Conservation (phyloP, 2,113 vertebrate species). For the Acinonyx jubatus region DNA sequence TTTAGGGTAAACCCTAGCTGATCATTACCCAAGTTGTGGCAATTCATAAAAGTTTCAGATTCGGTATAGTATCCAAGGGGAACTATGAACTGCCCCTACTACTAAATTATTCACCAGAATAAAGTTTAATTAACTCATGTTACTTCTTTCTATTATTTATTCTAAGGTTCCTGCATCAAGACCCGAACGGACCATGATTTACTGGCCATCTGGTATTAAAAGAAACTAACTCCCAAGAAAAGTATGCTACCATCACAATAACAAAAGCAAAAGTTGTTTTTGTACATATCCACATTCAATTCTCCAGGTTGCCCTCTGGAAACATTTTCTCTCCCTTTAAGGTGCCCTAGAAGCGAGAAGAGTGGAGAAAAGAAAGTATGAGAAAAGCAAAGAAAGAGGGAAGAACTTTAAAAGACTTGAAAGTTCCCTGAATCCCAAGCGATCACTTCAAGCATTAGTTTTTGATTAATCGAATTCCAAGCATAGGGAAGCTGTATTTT, state of each 20-base stretch:
- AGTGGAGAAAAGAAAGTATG: not conserved
- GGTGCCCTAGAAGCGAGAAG: not conserved
- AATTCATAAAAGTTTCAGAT: constrained; percentile 26
- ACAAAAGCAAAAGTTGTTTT: constrained; percentile 28
- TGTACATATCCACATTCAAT: not conserved
- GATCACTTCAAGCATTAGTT: not conserved
- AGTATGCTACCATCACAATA: not conserved
- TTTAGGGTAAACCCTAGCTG: constrained; percentile 4
- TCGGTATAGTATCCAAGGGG: not conserved
- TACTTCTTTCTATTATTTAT: constrained; percentile 30
- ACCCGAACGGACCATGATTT: not conserved
- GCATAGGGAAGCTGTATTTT: not conserved
- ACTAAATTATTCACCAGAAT: not conserved
- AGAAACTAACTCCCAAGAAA: constrained; percentile 26
- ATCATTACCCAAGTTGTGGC: not conserved
- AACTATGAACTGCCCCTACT: not conserved
- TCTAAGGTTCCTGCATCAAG: not conserved
- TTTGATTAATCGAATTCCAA: not conserved
- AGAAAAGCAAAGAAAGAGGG: not conserved
- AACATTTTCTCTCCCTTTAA: not conserved
- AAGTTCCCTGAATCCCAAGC: constrained; percentile 17
- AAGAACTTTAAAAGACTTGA: constrained; percentile 13
- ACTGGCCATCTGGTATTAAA: constrained; percentile 23
- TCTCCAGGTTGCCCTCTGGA: not conserved
- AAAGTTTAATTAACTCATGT: constrained; percentile 34